phyloP scores from a whole-genome alignment of 2,797 vertebrate genomes.

The Perodicticus potto region DNA sequence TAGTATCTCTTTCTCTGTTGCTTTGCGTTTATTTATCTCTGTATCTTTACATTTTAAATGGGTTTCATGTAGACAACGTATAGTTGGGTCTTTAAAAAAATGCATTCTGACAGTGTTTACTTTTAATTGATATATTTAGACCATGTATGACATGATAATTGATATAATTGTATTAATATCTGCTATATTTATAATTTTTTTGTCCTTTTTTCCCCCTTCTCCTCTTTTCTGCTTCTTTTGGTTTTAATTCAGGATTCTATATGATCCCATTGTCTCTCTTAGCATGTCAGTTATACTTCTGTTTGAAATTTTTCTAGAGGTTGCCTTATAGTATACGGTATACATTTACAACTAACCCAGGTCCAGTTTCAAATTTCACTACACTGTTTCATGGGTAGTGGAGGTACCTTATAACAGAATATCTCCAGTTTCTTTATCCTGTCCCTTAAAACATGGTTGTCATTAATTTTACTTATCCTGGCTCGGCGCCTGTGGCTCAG shows the following conservation, averaged over 20 bases:
- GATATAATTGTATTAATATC: background rate
- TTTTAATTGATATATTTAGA: background rate
- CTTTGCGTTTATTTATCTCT: background rate
- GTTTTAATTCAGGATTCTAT: background rate
- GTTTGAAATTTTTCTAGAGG: background rate
- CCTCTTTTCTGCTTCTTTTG: background rate
- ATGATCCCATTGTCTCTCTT: background rate
- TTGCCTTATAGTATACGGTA: background rate
- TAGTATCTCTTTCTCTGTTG: background rate
- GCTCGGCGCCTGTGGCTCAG: too few species aligned
- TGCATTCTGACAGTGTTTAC: background rate
- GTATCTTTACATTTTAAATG: background rate
- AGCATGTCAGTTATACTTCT: background rate
- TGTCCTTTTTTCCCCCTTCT: background rate
- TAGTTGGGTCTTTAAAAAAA: background rate
- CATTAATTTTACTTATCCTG: background rate
- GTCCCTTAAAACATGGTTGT: background rate
- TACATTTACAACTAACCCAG: background rate
- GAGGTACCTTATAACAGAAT: background rate
- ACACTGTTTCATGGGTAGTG: background rate
- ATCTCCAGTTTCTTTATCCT: background rate
- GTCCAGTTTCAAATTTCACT: background rate
- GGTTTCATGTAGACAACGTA: background rate
- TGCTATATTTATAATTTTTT: background rate
- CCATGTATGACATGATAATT: background rate